These are phyloP conservation scores for Semibalanus balanoides DNA, from an alignment of 1,140 invertebrate genomes.

Conservation along the genomic window DNA sequence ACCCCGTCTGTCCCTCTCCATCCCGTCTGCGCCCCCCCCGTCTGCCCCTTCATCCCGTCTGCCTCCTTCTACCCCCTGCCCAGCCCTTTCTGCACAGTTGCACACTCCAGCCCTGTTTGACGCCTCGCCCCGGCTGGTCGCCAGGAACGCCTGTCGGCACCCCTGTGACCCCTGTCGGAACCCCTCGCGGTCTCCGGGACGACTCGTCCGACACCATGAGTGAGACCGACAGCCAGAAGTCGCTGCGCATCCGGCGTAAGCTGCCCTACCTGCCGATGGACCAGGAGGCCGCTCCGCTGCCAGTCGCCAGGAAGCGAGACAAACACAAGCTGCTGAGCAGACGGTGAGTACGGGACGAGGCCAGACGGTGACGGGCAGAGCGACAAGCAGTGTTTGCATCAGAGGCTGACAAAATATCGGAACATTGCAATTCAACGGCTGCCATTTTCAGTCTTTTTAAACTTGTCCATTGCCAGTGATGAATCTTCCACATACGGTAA, in stretches of 20 bases:
- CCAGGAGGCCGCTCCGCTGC: constrained; percentile 38
- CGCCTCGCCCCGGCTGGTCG: too few species aligned
- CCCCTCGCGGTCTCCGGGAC: constrained; percentile 22
- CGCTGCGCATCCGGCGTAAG: constrained; percentile 38
- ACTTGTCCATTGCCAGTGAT: too few species aligned
- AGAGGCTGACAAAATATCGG: too few species aligned
- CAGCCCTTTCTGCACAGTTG: too few species aligned
- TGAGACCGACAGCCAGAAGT: constrained; percentile 38
- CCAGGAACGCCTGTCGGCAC: constrained; percentile 10
- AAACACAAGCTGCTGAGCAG: constrained; percentile 7
- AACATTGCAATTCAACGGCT: too few species aligned
- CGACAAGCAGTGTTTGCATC: too few species aligned
- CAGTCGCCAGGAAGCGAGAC: constrained; percentile 29
- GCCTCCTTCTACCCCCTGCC: background rate
- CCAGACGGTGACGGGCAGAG: too few species aligned
- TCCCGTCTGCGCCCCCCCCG: too few species aligned
- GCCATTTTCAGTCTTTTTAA: too few species aligned
- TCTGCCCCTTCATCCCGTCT: background rate
- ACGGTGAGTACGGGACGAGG: constrained; percentile 13
- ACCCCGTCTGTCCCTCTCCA: too few species aligned
- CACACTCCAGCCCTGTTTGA: too few species aligned
- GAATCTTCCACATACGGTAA: too few species aligned
- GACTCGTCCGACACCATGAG: constrained; percentile 39
- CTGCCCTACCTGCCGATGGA: constrained; percentile 41
- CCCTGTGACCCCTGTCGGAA: constrained; percentile 18